Evolutionary conservation across 1,140 invertebrate species (phyloP).

Genomic region (Bombus vancouverensis): DNA sequence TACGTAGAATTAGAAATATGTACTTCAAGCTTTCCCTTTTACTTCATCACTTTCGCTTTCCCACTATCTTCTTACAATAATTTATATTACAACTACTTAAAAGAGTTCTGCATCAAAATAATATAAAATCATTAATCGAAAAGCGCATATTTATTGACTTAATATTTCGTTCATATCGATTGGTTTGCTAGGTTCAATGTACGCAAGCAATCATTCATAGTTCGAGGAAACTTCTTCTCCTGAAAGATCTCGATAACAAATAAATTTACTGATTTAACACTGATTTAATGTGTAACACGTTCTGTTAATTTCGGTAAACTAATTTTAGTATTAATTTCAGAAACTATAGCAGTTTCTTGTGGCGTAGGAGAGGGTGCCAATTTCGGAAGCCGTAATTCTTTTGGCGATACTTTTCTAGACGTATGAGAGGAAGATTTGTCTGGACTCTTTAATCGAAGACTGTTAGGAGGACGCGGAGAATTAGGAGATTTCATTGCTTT

Average conservation of each 20-base stretch:
- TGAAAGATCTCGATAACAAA: neutral
- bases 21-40: slow-evolving; percentile 24
- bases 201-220: neutral
- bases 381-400: slow-evolving; percentile 67
- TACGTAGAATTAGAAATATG: slow-evolving; percentile 9
- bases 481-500: slow-evolving; percentile 45
- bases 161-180: neutral
- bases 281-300: slow-evolving; percentile 43
- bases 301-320: slow-evolving; percentile 69
- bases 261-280: neutral
- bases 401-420: slow-evolving; percentile 55
- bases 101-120: neutral
- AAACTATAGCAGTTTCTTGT: neutral
- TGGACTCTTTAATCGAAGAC: slow-evolving; percentile 41
- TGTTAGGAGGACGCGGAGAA: slow-evolving; percentile 49
- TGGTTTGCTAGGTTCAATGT: neutral
- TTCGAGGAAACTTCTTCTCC: neutral
- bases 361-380: slow-evolving; percentile 48
- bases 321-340: slow-evolving; percentile 54
- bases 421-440: slow-evolving; percentile 33
- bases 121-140: neutral
- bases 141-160: neutral
- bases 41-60: no score
- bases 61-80: neutral
- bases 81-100: neutral